Evolutionary conservation across 2,113 vertebrate species (phyloP), one percentile per base, ranked within the genome.

Genomic region (Saguinus imperator): DNA sequence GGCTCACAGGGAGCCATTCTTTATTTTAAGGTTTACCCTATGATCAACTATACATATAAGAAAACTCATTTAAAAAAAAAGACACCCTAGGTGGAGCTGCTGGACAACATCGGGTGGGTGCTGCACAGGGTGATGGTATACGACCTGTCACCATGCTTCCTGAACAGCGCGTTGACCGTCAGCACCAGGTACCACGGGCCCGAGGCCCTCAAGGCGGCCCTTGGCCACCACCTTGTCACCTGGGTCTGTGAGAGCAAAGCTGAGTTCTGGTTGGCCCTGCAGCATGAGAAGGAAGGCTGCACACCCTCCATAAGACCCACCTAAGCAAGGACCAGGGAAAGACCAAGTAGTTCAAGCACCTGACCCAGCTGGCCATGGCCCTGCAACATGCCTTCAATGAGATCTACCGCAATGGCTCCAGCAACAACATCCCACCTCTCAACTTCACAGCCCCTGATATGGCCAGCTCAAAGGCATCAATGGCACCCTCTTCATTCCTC

Each of bases 361-460:
- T 99, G 97, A 99, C 99, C 5, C 99, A 99, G 98, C 99, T 99
- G 93, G 99, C 99, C 0, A 99, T 99, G 0, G 99, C 99, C 80
- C 98, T 99, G 94, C 99, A 99, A 98, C 99, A 99, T 98, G 99
- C 99, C 95, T 99, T 99, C 99, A 99, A 99, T 0, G 99, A 99
- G 98, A 99, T 99, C 97, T 99, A 99, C 98, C 99, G 99, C 98
- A 99, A 99, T 0, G 99, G 99, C 98, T 99, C 99, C 97, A 99
- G 99, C 0, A 99, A 99, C 70, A 99, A 99, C 98, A 99, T 99
- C 98, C 98, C 99, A 97, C 99, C 99, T 0, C 99, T 99, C 18
- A 99, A 99, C 99, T 99, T 99, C 99, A 99, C 99, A 61, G 99
- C 99, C 94, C 99, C 99, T 97, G 99, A 99, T 98, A 99, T 99